phyloP scores from a whole-genome alignment of 2,797 vertebrate species.

The Cheirogaleus major region DNA sequence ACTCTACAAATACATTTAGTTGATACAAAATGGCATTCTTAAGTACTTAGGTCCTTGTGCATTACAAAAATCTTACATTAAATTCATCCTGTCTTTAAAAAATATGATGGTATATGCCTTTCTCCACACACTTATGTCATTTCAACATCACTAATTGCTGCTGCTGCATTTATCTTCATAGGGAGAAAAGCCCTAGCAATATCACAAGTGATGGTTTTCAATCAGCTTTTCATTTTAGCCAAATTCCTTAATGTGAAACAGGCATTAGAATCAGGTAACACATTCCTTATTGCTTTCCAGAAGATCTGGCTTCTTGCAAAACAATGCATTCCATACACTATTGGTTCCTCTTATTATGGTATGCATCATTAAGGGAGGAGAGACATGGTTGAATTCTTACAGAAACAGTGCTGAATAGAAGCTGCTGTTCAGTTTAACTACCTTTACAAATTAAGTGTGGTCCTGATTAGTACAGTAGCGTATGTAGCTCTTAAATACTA shows the following conservation, averaged over 20 bases:
- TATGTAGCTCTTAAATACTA: slow-evolving; percentile 62
- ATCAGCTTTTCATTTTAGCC: slow-evolving; percentile 35
- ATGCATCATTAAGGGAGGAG: slow-evolving; percentile 25
- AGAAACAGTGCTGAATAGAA: slow-evolving; percentile 55
- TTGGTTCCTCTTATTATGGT: slow-evolving; percentile 71
- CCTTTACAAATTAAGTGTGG: slow-evolving; percentile 57
- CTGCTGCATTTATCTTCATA: background rate
- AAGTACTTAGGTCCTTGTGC: background rate
- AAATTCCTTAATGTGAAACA: slow-evolving; percentile 8
- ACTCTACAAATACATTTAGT: background rate
- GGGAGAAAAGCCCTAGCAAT: background rate
- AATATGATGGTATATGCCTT: background rate
- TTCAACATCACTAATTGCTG: slow-evolving; percentile 17
- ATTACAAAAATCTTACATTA: background rate
- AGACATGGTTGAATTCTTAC: slow-evolving; percentile 39
- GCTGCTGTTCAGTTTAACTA: slow-evolving; percentile 55
- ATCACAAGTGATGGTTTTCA: background rate
- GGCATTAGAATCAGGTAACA: background rate
- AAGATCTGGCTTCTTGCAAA: slow-evolving; percentile 19
- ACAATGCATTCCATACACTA: background rate
- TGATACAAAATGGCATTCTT: background rate
- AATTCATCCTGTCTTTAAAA: background rate
- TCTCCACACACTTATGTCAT: background rate
- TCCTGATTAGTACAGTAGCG: background rate
- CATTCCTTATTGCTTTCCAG: background rate